Evolutionary conservation across 1,140 invertebrate species (phyloP).

Genomic region (Campoletis sonorensis): DNA sequence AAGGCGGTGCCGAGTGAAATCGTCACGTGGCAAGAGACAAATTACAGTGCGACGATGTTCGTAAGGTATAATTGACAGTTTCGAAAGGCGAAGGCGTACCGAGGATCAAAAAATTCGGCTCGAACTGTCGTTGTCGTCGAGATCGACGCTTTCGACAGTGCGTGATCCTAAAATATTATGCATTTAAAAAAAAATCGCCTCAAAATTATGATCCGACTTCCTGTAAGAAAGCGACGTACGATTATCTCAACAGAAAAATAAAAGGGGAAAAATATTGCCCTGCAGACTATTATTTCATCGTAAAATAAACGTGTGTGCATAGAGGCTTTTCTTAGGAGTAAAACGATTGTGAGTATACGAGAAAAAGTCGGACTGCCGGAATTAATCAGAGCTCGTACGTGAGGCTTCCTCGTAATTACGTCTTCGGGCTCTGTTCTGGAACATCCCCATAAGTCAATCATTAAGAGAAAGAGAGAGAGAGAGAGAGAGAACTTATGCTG

Average conservation of each 20-base stretch:
- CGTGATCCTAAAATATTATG: constrained; percentile 16
- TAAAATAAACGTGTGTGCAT: constrained; percentile 2
- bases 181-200: neutral
- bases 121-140: neutral
- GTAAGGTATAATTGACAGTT: constrained; percentile 12
- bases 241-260: neutral
- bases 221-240: constrained; percentile 19
- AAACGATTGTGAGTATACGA: neutral
- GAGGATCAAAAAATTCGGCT: constrained; percentile 13
- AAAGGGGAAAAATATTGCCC: neutral
- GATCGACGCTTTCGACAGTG: constrained; percentile 13
- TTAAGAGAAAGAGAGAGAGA: constrained; percentile 6
- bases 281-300: neutral
- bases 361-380: constrained; percentile 28
- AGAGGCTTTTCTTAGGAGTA: neutral
- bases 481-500: neutral
- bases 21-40: constrained; percentile 8
- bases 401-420: constrained; percentile 32
- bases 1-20: constrained; percentile 7
- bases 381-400: constrained; percentile 29
- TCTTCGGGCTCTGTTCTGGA: neutral
- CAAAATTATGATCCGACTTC: neutral
- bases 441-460: constrained; percentile 14
- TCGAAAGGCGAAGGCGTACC: constrained; percentile 14
- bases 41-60: neutral